These are phyloP conservation scores for Caracal caracal DNA, from an alignment of 2,113 vertebrate genomes.

Conservation along the genomic window DNA sequence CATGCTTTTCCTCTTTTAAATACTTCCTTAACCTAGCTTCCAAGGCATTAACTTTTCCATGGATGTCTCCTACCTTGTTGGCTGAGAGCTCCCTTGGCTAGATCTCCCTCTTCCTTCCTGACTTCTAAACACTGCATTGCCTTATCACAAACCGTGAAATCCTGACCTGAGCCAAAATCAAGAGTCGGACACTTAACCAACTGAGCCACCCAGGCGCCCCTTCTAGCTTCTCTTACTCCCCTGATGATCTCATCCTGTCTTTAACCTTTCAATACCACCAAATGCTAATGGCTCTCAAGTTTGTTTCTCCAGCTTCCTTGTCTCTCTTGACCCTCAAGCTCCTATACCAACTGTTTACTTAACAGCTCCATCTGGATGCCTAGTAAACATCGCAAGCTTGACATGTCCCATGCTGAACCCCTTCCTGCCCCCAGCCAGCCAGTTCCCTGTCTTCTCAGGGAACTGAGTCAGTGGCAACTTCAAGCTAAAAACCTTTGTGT, in stretches of 20 bases:
- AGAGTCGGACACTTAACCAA: too few relatives aligned
- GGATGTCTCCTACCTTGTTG: not conserved
- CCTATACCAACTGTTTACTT: not conserved
- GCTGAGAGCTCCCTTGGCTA: not conserved
- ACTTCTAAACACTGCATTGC: not conserved
- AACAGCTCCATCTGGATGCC: not conserved
- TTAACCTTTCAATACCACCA: not conserved
- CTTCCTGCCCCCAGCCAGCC: not conserved
- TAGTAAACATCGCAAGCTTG: not conserved
- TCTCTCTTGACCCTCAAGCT: not conserved
- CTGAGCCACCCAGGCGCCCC: too few relatives aligned
- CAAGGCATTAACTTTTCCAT: not conserved
- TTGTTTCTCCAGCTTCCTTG: not conserved
- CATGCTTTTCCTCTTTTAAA: not conserved
- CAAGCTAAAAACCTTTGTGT: not conserved
- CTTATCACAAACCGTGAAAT: too few relatives aligned
- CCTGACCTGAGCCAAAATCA: too few relatives aligned
- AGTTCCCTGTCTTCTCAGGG: not conserved
- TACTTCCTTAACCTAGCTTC: not conserved
- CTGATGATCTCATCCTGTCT: not conserved
- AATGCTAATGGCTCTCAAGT: not conserved
- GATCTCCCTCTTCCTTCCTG: not conserved
- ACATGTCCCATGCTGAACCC: not conserved
- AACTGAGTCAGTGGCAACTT: not conserved
- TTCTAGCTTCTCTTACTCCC: not conserved